phyloP scores from a whole-genome alignment of 2,888 invertebrate genomes.

The Bruchidius siliquastri region DNA sequence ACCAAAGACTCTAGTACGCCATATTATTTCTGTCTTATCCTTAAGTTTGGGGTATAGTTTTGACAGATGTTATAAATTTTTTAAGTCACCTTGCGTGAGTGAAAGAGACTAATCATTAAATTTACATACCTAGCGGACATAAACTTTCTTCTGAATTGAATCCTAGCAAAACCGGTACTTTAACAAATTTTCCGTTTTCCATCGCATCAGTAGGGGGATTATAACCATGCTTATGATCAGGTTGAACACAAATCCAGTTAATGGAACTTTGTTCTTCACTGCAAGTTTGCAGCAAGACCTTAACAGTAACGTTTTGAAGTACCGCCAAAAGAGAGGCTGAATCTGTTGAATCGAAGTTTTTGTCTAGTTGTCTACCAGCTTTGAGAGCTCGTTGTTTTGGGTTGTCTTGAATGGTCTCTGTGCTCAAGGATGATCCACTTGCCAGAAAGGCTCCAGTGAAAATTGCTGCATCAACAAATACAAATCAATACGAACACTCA shows the following conservation, averaged over 20 bases:
- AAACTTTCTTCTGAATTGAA: background rate
- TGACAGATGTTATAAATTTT: too few relatives aligned
- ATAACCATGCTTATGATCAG: background rate
- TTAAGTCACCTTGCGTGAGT: too few relatives aligned
- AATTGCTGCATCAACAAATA: background rate
- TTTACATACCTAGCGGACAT: background rate
- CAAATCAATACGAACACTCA: too few relatives aligned
- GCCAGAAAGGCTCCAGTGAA: background rate
- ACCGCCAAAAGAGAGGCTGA: background rate
- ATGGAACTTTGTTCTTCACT: background rate
- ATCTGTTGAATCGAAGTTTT: background rate
- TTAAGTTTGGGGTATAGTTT: too few relatives aligned
- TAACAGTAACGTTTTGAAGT: background rate
- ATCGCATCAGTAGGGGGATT: background rate
- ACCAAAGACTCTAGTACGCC: too few relatives aligned
- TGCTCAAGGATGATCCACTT: background rate
- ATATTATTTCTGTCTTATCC: too few relatives aligned
- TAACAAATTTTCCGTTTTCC: background rate
- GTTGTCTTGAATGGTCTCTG: background rate
- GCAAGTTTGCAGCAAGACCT: background rate
- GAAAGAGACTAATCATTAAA: too few relatives aligned
- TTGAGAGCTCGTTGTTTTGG: background rate
- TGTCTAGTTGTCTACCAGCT: background rate
- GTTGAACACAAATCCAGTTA: background rate
- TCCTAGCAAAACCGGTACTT: background rate